phyloP scores from a whole-genome alignment of 2,113 vertebrate species.

The Carassius carassius region DNA sequence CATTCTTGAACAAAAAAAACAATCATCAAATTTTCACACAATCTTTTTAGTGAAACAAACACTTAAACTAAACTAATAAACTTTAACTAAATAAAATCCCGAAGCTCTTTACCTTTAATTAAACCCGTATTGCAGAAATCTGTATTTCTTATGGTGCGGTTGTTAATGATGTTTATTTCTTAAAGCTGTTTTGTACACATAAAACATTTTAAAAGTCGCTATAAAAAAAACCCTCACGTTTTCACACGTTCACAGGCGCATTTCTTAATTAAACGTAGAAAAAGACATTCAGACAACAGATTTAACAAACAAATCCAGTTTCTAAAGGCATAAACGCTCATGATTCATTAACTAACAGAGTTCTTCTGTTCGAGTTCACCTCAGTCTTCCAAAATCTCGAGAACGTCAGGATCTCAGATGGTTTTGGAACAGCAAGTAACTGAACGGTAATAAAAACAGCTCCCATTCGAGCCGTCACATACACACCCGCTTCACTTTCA shows the following conservation, averaged over 20 bases:
- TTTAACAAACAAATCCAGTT: background rate
- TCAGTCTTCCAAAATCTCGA: slow-evolving; percentile 1
- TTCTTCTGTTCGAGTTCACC: background rate
- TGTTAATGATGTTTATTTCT: background rate
- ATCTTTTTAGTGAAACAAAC: background rate
- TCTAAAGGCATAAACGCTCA: background rate
- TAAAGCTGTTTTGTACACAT: background rate
- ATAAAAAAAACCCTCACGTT: background rate
- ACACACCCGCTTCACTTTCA: background rate
- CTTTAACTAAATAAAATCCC: background rate
- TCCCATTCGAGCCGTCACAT: background rate
- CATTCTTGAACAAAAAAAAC: background rate
- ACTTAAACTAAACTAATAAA: background rate
- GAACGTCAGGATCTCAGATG: slow-evolving; percentile 1
- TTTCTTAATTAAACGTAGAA: background rate
- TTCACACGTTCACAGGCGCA: background rate
- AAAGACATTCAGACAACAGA: background rate
- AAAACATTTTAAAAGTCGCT: background rate
- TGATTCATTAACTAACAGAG: background rate
- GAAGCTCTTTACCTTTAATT: background rate
- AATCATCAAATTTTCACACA: too few relatives aligned
- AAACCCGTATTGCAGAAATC: background rate
- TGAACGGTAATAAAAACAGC: slow-evolving; percentile 16
- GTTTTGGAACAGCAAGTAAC: background rate
- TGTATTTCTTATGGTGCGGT: background rate